Evolutionary conservation across 2,888 invertebrate genomes (phyloP), one percentile per base, ranked within the genome.

Genomic region (Lypha dubia): DNA sequence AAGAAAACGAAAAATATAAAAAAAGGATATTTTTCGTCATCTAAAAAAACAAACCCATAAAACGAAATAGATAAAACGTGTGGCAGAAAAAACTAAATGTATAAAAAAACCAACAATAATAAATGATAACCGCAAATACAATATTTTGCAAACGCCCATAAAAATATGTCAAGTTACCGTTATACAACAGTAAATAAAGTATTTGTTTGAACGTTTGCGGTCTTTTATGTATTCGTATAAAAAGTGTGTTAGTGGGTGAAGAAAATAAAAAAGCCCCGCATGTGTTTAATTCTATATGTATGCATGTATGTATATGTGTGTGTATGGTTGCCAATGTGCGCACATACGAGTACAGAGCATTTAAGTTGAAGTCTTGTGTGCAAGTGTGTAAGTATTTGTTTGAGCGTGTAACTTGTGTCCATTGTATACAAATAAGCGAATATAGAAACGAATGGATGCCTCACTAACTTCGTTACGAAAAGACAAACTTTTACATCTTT

Each of bases 151-250:
- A 73, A 79, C 84, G 70, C 77, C 81, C 77, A 74, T 79, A 17
- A 79, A 71, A 77, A 68, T 70, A 73, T 77, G 80, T 70, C 80
- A 68, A 76, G 35, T 84, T 76, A 79, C n/a, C 41, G 56, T 84
- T 80, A 84, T 63, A 63, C 65, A 81, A 68, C 41, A 35, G 44
- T 17, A 22, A 70, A 56, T 56, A 38, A 32, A 56, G 11, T n/a
- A 38, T 41, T 46, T 35, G 28, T 15, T 4, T 44, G 9, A 17
- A 13, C 17, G 28, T 58, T 9, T 53, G 5, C 15, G 44, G 3
- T 1, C 15, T 5, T 9, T 1, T 58, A 35, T n/a, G 68, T 53
- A 13, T 53, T 15, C 35, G 41, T 70, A 13, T 53, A 15, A 24
- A 49, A 24, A 13, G 24, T 17, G 22, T 20, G 46, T 24, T 41